Base-by-base conservation (phyloP, 2,888 invertebrate species). In the Cenopis cana region DNA sequence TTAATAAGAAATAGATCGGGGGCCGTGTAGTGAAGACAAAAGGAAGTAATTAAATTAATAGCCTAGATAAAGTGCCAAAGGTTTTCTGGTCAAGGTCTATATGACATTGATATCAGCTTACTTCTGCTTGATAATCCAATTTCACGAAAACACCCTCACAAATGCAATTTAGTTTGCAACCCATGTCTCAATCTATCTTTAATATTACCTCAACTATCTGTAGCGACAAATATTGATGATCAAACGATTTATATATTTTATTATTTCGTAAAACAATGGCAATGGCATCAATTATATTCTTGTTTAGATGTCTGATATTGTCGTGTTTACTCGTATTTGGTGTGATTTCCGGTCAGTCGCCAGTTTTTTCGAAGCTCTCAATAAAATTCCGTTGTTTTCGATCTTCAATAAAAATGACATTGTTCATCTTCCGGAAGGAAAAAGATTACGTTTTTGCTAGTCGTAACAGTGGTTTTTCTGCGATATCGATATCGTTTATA, bases 361-460 rank as follows among this genome's bases (percentile, higher is more conserved):
- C 29, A 49, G n/a, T 61, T 49, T 24, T 49, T 61, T 49, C 18
- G 62, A 18, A 18, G 18, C n/a, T 17, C 36, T 50, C 14, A 33
- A 50, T 62, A 50, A 50, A 29, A 62, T 33, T 33, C 50, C 18
- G 52, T 64, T 20, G 62, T 50, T 62, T 52, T 24, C 52, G 52
- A 38, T 64, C 36, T 38, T 29, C 33, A 20, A 52, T 62, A 62
- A 62, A 62, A 36, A 52, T 62, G 62, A 52, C 52, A 18, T 20
- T 36, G 38, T 64, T 52, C 33, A 54, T 64, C 20, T 64, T 64
- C 52, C n/a, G 36, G 14, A 50, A 62, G 50, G 20, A 62, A 52
- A 62, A 36, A 50, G 33, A 18, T 18, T 41, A 18, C n/a, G 18
- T 14, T 62, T 8, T 62, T 11, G 10, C 59, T 29, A 20, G 20